phyloP scores from a whole-genome alignment of 2,888 invertebrate genomes.

The Torymus aiolomorphi region DNA sequence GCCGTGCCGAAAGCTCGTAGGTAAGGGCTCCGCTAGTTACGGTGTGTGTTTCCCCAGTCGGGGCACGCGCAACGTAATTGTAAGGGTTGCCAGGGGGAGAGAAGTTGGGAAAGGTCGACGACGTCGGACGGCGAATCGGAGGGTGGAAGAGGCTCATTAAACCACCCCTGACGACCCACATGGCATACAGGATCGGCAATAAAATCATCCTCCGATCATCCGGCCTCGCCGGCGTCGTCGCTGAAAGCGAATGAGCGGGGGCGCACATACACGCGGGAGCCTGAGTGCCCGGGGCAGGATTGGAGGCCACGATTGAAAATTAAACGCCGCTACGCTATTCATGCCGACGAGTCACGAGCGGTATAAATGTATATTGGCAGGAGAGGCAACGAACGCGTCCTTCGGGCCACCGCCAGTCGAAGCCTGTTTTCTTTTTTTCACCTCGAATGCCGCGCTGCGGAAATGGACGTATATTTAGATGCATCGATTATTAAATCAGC shows the following conservation, averaged over 20 bases:
- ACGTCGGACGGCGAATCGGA: conserved; percentile 35
- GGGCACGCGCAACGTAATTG: conserved; percentile 75
- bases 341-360: conserved; percentile 2
- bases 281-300: conserved; percentile 15
- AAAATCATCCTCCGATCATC: conserved; percentile 72
- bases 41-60: conserved; percentile 72
- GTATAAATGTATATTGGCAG: neutral
- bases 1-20: conserved; percentile 37
- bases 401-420: too few species aligned
- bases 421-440: too few species aligned
- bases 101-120: conserved; percentile 46
- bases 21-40: conserved; percentile 62
- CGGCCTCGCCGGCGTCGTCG: conserved; percentile 27
- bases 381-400: too few species aligned
- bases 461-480: too few species aligned
- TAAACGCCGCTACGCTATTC: conserved; percentile 51
- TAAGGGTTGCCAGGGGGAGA: conserved; percentile 64
- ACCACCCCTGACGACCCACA: conserved; percentile 64
- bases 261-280: neutral
- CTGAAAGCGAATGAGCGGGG: conserved; percentile 27
- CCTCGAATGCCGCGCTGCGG: too few species aligned
- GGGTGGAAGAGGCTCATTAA: conserved; percentile 53
- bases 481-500: too few species aligned
- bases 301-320: conserved; percentile 60
- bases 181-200: conserved; percentile 71